These are phyloP conservation scores for Arremon aurantiirostris DNA, from an alignment of 2,797 vertebrate genomes.

Conservation along the genomic window DNA sequence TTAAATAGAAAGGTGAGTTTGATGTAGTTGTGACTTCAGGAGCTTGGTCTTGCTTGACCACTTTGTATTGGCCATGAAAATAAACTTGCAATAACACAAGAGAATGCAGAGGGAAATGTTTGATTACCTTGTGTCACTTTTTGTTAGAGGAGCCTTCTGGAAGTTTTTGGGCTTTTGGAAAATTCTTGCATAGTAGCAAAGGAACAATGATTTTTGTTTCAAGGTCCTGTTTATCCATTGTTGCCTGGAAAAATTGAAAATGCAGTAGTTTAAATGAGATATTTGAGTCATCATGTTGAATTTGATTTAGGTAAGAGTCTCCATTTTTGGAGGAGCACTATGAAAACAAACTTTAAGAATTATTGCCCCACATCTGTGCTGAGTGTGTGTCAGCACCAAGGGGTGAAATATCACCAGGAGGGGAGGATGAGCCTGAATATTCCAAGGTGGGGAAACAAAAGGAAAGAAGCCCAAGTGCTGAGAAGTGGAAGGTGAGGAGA, in stretches of 20 bases:
- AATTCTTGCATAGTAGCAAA: not conserved
- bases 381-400: accelerated
- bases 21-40: not conserved
- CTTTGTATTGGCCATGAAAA: not conserved
- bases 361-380: not conserved
- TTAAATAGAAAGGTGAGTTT: not conserved
- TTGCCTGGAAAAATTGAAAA: not conserved
- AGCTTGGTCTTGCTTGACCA: not conserved
- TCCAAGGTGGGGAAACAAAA: not conserved
- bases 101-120: not conserved
- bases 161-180: not conserved
- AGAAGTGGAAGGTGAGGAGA: not conserved
- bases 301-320: not conserved
- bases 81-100: not conserved
- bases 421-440: not conserved
- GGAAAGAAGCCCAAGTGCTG: not conserved
- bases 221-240: not conserved
- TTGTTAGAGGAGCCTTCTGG: not conserved
- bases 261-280: not conserved
- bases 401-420: not conserved
- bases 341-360: not conserved
- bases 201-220: not conserved
- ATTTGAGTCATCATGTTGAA: not conserved
- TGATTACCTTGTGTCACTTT: not conserved
- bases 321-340: not conserved